Conservation (phyloP, 2,888 invertebrate genomes). For the Drosophila demipolita region DNA sequence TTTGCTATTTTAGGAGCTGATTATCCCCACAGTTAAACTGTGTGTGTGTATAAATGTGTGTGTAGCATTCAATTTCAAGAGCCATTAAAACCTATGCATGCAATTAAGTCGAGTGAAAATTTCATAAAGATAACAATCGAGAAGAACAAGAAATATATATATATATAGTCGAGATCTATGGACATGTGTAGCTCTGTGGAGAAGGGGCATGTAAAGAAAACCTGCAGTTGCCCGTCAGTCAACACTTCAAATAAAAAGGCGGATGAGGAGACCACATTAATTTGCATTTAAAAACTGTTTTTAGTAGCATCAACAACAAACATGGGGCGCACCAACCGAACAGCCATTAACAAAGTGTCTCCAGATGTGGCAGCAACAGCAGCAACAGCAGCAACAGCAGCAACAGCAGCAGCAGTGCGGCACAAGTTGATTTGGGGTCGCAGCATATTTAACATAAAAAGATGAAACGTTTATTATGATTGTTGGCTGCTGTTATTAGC, state of each 20-base stretch:
- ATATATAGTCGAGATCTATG: slow-evolving; percentile 41
- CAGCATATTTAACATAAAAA: slow-evolving; percentile 76
- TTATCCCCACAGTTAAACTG: slow-evolving; percentile 31
- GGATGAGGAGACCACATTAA: slow-evolving; percentile 71
- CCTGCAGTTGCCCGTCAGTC: slow-evolving; percentile 70
- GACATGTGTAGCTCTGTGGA: slow-evolving; percentile 4
- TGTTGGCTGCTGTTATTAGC: slow-evolving; percentile 73
- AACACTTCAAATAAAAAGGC: slow-evolving; percentile 77
- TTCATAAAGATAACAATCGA: slow-evolving; percentile 81
- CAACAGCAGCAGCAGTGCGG: slow-evolving; percentile 7
- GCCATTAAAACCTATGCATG: slow-evolving; percentile 79
- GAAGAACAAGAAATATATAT: slow-evolving; percentile 72
- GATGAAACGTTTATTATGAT: slow-evolving; percentile 80
- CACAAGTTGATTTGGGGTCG: slow-evolving; percentile 62
- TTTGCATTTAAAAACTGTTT: slow-evolving; percentile 80
- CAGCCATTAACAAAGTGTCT: slow-evolving; percentile 78
- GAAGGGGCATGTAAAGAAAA: slow-evolving; percentile 19
- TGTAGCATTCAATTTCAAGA: slow-evolving; percentile 73
- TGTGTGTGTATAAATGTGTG: background rate
- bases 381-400: background rate
- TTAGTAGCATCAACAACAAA: slow-evolving; percentile 76
- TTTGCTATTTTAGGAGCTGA: slow-evolving; percentile 50
- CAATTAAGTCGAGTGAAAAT: slow-evolving; percentile 81
- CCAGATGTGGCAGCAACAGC: slow-evolving; percentile 67
- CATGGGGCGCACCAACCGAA: slow-evolving; percentile 43